Evolutionary conservation across 2,797 vertebrate species (phyloP).

Genomic region (Acanthiza pusilla): DNA sequence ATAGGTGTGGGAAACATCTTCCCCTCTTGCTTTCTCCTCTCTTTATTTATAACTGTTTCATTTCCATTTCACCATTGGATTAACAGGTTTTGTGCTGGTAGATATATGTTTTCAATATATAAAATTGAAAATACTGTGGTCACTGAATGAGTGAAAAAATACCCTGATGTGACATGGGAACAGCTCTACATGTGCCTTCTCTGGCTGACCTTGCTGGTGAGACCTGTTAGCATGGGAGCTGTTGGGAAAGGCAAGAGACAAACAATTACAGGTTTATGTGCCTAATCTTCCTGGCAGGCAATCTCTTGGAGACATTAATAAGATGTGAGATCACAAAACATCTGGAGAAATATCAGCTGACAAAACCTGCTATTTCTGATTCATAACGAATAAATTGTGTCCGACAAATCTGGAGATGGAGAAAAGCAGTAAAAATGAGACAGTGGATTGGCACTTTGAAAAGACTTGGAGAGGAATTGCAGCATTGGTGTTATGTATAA

Average conservation of each 20-base stretch:
- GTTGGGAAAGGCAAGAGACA: conserved; percentile 46
- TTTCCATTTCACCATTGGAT: conserved; percentile 34
- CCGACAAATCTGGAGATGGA: conserved; percentile 52
- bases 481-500: background rate
- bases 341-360: conserved; percentile 67
- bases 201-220: conserved; percentile 59
- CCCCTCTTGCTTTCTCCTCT: background rate
- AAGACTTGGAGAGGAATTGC: background rate
- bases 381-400: conserved; percentile 43
- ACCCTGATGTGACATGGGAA: conserved; percentile 16
- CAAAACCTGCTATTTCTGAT: conserved; percentile 51
- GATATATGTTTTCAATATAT: conserved; percentile 24
- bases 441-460: background rate
- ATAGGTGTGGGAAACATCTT: conserved; percentile 15
- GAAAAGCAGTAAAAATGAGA: conserved; percentile 18
- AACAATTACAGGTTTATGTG: conserved; percentile 45
- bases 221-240: conserved; percentile 38
- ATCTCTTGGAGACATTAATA: conserved; percentile 55
- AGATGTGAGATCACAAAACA: conserved; percentile 68
- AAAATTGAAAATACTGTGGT: conserved; percentile 13
- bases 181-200: background rate
- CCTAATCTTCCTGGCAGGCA: conserved; percentile 51
- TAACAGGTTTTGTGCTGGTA: conserved; percentile 25
- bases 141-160: conserved; percentile 47
- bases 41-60: background rate